These are phyloP conservation scores for Tipula confusa DNA, from an alignment of 2,888 invertebrate species.

Conservation along the genomic window DNA sequence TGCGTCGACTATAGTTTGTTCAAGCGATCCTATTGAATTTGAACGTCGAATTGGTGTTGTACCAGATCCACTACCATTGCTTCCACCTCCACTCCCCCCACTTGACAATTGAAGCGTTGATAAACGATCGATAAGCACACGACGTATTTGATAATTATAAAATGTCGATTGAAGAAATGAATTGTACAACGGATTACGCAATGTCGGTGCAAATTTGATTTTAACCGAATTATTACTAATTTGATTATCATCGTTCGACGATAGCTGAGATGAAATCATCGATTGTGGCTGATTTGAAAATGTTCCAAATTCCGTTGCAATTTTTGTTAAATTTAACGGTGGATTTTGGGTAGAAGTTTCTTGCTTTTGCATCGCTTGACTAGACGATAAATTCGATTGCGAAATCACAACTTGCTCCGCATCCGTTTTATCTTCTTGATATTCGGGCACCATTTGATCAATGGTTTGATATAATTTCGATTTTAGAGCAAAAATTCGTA, in stretches of 20 bases:
- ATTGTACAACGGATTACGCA: neutral
- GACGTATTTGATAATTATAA: conserved; percentile 26
- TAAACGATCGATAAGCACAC: neutral
- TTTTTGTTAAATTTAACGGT: neutral
- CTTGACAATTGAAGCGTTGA: conserved; percentile 21
- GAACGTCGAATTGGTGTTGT: neutral
- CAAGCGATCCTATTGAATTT: neutral
- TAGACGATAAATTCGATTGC: neutral
- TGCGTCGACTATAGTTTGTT: neutral
- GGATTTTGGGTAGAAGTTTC: neutral
- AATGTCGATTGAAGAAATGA: conserved; percentile 5
- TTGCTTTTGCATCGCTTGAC: neutral
- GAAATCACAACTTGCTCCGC: neutral
- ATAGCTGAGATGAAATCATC: neutral
- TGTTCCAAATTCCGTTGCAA: neutral
- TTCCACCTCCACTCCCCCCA: neutral
- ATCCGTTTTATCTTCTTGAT: neutral
- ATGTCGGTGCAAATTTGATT: neutral
- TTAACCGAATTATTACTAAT: neutral
- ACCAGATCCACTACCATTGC: neutral
- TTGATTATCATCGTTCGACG: neutral
- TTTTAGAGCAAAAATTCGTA: conserved; percentile 31
- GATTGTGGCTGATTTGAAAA: neutral
- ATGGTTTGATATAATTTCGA: neutral
- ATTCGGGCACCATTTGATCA: conserved; percentile 45